These are phyloP conservation scores for Ganaspis brasiliensis DNA, from an alignment of 2,888 invertebrate species.

Conservation along the genomic window DNA sequence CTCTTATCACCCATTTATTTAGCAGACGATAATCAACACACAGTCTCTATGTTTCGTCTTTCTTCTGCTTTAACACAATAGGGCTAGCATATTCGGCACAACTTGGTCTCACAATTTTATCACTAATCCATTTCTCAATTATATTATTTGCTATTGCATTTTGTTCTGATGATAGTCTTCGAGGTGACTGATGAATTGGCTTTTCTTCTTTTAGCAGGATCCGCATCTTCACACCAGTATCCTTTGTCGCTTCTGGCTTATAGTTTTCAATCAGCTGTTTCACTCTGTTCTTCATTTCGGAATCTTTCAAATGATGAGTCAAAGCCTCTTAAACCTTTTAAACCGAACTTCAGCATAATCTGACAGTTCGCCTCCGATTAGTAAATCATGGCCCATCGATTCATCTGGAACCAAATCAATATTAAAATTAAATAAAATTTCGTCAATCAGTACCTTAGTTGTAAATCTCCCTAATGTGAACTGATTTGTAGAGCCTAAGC, in stretches of 20 bases:
- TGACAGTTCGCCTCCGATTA: no score
- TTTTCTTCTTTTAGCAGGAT: slow-evolving; percentile 57
- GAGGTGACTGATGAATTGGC: slow-evolving; percentile 58
- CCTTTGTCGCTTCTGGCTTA: slow-evolving; percentile 29
- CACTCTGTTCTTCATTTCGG: background rate
- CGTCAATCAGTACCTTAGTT: no score
- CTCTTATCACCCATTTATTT: slow-evolving; percentile 58
- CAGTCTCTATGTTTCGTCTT: slow-evolving; percentile 59
- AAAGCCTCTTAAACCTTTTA: background rate
- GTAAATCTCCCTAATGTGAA: no score
- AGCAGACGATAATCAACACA: slow-evolving; percentile 64
- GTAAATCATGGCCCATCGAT: no score
- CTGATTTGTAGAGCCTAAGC: no score
- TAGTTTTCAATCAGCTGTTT: slow-evolving; percentile 46
- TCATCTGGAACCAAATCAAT: no score
- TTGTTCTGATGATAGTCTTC: slow-evolving; percentile 56
- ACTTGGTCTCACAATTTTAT: slow-evolving; percentile 60
- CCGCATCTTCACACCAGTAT: slow-evolving; percentile 47
- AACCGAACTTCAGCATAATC: no score
- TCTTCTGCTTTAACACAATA: slow-evolving; percentile 62
- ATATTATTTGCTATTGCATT: slow-evolving; percentile 53
- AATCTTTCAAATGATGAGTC: no score
- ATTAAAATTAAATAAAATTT: no score
- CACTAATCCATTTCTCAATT: slow-evolving; percentile 61
- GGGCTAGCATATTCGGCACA: slow-evolving; percentile 62